phyloP scores from a whole-genome alignment of 2,888 invertebrate genomes.

The Agriopis aurantiaria region DNA sequence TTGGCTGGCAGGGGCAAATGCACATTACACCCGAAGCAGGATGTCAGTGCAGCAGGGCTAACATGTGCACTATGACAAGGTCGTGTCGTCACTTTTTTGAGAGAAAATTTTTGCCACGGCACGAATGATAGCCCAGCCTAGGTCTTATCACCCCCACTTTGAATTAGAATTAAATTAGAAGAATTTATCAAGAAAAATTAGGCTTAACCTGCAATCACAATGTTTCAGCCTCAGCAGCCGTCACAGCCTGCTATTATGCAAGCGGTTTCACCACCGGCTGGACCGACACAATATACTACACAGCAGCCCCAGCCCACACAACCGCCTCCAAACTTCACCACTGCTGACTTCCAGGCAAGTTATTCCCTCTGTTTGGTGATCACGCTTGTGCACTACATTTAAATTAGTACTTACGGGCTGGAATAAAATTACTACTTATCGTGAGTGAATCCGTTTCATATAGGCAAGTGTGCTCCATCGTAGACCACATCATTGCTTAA shows the following conservation, averaged over 20 bases:
- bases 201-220: background rate
- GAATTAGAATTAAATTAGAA: no score
- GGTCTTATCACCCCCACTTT: no score
- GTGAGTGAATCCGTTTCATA: no score
- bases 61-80: no score
- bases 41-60: no score
- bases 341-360: constrained; percentile 91
- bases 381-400: background rate
- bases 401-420: background rate
- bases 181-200: background rate
- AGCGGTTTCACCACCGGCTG: constrained; percentile 88
- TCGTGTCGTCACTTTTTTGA: no score
- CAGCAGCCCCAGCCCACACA: constrained; percentile 68
- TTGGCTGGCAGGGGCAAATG: no score
- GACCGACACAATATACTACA: constrained; percentile 83
- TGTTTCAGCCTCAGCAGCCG: constrained; percentile 66
- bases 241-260: constrained; percentile 93
- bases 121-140: no score
- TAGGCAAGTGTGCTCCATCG: no score
- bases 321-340: constrained; percentile 87
- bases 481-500: no score
- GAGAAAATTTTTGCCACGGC: no score
- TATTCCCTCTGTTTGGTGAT: background rate
- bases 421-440: background rate
- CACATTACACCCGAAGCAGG: no score